Base-by-base conservation (phyloP, 2,797 vertebrate genomes). In the Esox lucius region DNA sequence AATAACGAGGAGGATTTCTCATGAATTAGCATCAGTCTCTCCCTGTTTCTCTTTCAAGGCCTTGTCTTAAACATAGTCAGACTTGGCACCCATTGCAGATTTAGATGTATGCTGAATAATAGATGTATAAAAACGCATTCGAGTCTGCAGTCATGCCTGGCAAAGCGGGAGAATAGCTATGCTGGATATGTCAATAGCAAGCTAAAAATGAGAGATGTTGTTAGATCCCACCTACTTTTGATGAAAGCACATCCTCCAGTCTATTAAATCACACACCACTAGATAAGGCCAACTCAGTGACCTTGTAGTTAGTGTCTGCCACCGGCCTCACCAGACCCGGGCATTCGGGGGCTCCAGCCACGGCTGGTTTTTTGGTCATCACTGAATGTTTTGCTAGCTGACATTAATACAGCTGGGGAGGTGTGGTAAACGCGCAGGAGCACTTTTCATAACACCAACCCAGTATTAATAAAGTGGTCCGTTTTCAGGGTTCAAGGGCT, bases 71-170 rank as follows among this genome's bases (percentile, higher is more conserved):
- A 80, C 82, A 85, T 81, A 84, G 79, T 74, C 68, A 75, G 79
- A 80, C 80, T 86, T 82, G 74, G 80, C 77, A 80, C 79, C 82
- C 80, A 71, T 83, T 80, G 80, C 81, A 81, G 56, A 67, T 68
- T 31, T 64, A 72, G 53, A 86, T 88, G 80, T 33, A 75, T 85
- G 80, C 73, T 86, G 86, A 87, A 89, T 84, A 88, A 90, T 81
- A 86, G 75, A 89, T 83, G 82, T 62, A 48, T 76, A 73, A 84
- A 79, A 79, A 64, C 56, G 26, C 65, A 51, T 46, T 31, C 26
- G 62, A 80, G 31, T 17, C 15, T 28, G 26, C 15, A 16, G 5
- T 80, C 2, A 35, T 59, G 71, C 61, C 74, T 17, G 24, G 33
- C 65, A 62, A 62, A 16, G 31, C 11, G 19, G 22, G 56, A 68